Evolutionary conservation across 2,797 vertebrate species (phyloP).

Genomic region (Triplophysa yarkandensis): DNA sequence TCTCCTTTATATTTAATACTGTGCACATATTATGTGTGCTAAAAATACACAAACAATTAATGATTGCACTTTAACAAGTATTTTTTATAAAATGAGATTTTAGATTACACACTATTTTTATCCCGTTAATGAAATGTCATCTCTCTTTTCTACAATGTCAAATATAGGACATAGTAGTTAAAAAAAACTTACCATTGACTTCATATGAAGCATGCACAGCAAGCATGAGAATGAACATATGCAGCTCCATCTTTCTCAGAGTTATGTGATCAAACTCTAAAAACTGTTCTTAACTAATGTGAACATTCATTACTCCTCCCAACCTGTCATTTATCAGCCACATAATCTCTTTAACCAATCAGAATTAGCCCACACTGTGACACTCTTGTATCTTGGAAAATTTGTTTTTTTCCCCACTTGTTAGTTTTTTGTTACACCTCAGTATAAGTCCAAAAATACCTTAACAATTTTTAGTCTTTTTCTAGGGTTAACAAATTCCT

Average conservation of each 20-base stretch:
- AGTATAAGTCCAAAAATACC: background rate
- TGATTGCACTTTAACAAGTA: too few species aligned
- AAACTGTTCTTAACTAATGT: background rate
- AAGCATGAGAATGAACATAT: background rate
- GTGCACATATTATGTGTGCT: too few species aligned
- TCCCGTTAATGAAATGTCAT: too few species aligned
- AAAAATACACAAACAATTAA: too few species aligned
- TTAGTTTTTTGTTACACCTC: background rate
- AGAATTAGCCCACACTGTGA: background rate
- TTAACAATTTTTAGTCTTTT: too few species aligned
- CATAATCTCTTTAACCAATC: background rate
- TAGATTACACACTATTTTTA: too few species aligned
- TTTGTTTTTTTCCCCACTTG: background rate
- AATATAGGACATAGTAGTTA: background rate
- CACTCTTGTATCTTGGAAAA: slow-evolving; percentile 7
- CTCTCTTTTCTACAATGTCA: too few species aligned
- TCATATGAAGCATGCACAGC: background rate
- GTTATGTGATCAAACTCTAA: background rate
- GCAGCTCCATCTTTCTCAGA: slow-evolving; percentile 1
- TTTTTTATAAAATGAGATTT: too few species aligned
- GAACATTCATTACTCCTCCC: background rate
- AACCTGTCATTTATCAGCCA: background rate
- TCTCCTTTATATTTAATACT: too few species aligned
- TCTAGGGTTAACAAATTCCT: background rate
- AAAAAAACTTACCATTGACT: background rate